Evolutionary conservation across 2,113 vertebrate species (phyloP).

Genomic region (Oncorhynchus nerka): DNA sequence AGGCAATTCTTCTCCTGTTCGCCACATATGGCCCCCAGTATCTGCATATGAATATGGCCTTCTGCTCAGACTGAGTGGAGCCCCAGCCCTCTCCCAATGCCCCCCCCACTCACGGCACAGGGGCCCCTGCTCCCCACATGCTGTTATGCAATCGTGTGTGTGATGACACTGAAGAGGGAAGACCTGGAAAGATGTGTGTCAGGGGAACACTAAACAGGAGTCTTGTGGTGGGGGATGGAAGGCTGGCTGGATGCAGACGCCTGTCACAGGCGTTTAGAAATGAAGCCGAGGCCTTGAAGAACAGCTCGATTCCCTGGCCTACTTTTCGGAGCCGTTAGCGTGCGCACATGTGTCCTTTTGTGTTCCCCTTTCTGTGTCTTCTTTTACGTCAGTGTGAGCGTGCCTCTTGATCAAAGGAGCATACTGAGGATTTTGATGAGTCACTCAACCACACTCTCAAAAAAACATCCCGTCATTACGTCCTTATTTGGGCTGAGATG

Average conservation of each 20-base stretch:
- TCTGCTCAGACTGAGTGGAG: slow-evolving; percentile 43
- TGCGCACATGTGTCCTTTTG: slow-evolving; percentile 63
- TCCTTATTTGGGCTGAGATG: slow-evolving; percentile 15
- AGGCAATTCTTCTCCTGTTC: slow-evolving; percentile 37
- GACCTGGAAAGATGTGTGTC: neutral
- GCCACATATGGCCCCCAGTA: slow-evolving; percentile 51
- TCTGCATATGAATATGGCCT: slow-evolving; percentile 71
- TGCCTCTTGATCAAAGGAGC: slow-evolving; percentile 30
- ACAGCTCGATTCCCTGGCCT: slow-evolving; percentile 60
- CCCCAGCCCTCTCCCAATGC: slow-evolving; percentile 15
- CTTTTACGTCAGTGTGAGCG: slow-evolving; percentile 42
- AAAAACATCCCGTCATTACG: slow-evolving; percentile 49
- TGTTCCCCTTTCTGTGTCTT: slow-evolving; percentile 42
- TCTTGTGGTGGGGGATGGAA: neutral
- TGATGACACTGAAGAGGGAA: neutral
- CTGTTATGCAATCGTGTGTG: slow-evolving; percentile 54
- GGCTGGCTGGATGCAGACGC: slow-evolving; percentile 12
- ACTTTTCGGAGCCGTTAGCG: slow-evolving; percentile 60
- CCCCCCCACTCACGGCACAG: slow-evolving; percentile 10
- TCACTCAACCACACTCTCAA: slow-evolving; percentile 56
- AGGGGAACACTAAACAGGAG: neutral
- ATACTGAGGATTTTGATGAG: slow-evolving; percentile 62
- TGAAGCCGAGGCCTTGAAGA: slow-evolving; percentile 43
- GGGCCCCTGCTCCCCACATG: slow-evolving; percentile 39
- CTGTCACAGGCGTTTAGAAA: slow-evolving; percentile 44